Conservation (phyloP, 1,140 invertebrate genomes). For the Notospermus geniculatus region DNA sequence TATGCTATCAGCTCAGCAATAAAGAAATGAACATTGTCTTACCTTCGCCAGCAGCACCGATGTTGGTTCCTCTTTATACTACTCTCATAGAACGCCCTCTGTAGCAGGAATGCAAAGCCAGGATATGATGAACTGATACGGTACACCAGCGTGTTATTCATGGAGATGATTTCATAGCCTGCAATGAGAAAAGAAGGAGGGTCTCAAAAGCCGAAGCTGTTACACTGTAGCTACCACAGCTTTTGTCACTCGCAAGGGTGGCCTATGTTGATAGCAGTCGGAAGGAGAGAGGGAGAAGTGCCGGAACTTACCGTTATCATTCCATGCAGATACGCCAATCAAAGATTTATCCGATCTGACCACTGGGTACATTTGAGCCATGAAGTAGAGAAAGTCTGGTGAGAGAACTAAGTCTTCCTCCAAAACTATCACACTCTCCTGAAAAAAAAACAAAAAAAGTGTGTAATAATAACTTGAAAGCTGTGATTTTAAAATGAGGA, state of each 20-base stretch:
- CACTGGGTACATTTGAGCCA: conserved; percentile 52
- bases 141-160: conserved; percentile 36
- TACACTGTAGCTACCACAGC: background rate
- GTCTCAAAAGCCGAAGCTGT: background rate
- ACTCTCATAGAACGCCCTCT: conserved; percentile 29
- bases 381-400: conserved; percentile 59
- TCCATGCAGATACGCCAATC: conserved; percentile 57
- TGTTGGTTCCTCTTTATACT: background rate
- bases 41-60: conserved; percentile 1
- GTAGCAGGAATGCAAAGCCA: conserved; percentile 47
- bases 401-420: conserved; percentile 59
- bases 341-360: conserved; percentile 53
- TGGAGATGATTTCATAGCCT: conserved; percentile 49
- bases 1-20: too few species aligned
- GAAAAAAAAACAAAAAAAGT: background rate
- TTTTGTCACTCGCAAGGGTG: background rate
- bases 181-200: conserved; percentile 6
- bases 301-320: conserved; percentile 57
- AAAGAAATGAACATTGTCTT: too few species aligned
- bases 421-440: conserved; percentile 50
- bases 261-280: too few species aligned
- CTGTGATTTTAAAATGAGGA: too few species aligned
- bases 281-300: too few species aligned
- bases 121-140: conserved; percentile 50
- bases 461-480: too few species aligned